These are phyloP conservation scores for Malacoctenus gilli DNA, from an alignment of 2,797 vertebrate species.

Conservation along the genomic window DNA sequence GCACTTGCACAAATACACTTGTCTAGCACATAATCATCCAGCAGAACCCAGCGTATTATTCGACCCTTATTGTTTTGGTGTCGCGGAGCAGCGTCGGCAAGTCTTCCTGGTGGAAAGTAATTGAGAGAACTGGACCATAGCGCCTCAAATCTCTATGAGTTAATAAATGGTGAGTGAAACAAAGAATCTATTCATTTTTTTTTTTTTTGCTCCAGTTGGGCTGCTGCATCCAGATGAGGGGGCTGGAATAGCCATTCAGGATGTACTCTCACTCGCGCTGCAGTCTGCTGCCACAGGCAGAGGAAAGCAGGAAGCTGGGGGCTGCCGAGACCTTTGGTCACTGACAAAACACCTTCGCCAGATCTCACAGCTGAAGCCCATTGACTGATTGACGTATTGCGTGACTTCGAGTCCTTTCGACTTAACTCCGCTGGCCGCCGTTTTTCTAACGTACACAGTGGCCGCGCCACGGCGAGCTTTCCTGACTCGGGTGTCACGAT, in stretches of 20 bases:
- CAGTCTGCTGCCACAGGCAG: conserved; percentile 64
- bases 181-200: conserved; percentile 77
- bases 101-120: conserved; percentile 53
- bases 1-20: conserved; percentile 48
- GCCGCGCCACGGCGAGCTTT: conserved; percentile 18
- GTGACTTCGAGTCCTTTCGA: conserved; percentile 44
- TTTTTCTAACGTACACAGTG: conserved; percentile 50
- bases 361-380: conserved; percentile 68
- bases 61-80: conserved; percentile 39
- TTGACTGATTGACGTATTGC: conserved; percentile 56
- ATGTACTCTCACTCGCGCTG: conserved; percentile 57
- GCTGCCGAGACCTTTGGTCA: conserved; percentile 57
- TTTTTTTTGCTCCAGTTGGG: conserved; percentile 66
- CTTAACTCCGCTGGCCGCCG: conserved; percentile 32
- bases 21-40: conserved; percentile 53
- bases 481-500: conserved; percentile 33
- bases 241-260: conserved; percentile 75
- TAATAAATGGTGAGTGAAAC: conserved; percentile 72
- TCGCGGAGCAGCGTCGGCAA: conserved; percentile 37
- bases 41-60: conserved; percentile 54
- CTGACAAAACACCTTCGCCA: conserved; percentile 62
- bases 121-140: conserved; percentile 47
- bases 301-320: conserved; percentile 66
- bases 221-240: conserved; percentile 71
- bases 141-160: conserved; percentile 59